Evolutionary conservation across 2,113 vertebrate species (phyloP), one percentile per base, ranked within the genome.

Genomic region (Prinia subflava): DNA sequence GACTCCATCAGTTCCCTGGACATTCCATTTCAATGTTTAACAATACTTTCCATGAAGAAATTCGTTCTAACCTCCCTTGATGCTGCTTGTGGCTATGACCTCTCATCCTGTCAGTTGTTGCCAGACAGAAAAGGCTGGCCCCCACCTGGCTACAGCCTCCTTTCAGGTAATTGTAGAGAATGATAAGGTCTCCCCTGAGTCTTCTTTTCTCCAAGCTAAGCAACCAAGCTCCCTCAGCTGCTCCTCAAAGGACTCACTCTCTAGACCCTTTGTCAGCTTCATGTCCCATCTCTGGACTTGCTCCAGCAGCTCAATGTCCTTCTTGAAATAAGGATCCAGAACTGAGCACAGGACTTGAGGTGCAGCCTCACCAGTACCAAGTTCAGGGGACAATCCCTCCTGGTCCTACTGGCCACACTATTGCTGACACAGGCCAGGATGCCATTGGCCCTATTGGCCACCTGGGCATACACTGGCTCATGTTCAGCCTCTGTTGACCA

Each of bases 341-440:
- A 44, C 11, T 17, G 22, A 42, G 13, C 37, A 33, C 5, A 22
- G 22, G 14, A 37, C 14, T 52, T 27, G 21, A 33, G 46, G 7
- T 37, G 9, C 5, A 8, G 7, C 9, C 22, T 33, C 46, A 31
- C 3, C 46, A 65, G 15, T 20, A 30, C 28, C 0, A 0, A n/a
- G 25, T 25, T 67, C 31, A 65, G 8, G 4, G 7, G 11, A 14
- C 13, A 59, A 27, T 30, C 13, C 31, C 22, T 9, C 25, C 14
- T 68, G 11, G 2, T 76, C 13, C 14, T 50, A 31, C 22, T 60
- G 33, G 37, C 21, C 17, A 52, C 6, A 7, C 9, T 12, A 9
- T 59, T 35, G 5, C 28, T 44, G 27, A 15, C 17, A 15, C 22
- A 37, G 27, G 27, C 22, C 31, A 28, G 44, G 37, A 22, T 60